Evolutionary conservation across 2,888 invertebrate genomes (phyloP).

Genomic region (Sturmia bella): DNA sequence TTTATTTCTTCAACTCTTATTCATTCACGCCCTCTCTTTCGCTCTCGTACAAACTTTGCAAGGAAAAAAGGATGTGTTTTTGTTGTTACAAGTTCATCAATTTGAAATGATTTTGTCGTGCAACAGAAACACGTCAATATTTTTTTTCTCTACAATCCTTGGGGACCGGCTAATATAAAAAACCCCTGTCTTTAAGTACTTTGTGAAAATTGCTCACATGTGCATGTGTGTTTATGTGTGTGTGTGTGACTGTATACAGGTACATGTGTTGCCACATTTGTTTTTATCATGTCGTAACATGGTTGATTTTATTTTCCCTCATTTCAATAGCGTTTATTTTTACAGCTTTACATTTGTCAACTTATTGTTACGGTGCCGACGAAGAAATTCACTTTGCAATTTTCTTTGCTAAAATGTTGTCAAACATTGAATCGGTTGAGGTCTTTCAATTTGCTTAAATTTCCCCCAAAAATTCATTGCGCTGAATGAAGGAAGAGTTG

Average conservation of each 20-base stretch:
- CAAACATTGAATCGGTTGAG: conserved; percentile 33
- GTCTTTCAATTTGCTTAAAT: conserved; percentile 53
- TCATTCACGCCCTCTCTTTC: conserved; percentile 7
- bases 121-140: conserved; percentile 58
- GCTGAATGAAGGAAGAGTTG: neutral
- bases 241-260: no score
- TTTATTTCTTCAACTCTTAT: neutral
- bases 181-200: conserved; percentile 4
- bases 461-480: neutral
- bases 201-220: conserved; percentile 25
- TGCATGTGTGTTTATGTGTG: conserved; percentile 1
- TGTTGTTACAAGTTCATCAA: conserved; percentile 77
- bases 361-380: conserved; percentile 40
- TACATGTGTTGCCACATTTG: conserved; percentile 73
- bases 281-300: conserved; percentile 73
- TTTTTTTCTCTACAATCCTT: conserved; percentile 40
- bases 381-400: conserved; percentile 50
- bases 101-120: conserved; percentile 75
- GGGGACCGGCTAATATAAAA: conserved; percentile 41
- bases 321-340: conserved; percentile 75
- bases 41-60: neutral
- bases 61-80: conserved; percentile 4
- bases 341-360: conserved; percentile 75
- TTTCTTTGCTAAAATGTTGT: conserved; percentile 3
- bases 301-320: conserved; percentile 69